These are phyloP conservation scores for Caenorhabditis imperialis DNA, from an alignment of 2,888 invertebrate genomes.

Conservation along the genomic window DNA sequence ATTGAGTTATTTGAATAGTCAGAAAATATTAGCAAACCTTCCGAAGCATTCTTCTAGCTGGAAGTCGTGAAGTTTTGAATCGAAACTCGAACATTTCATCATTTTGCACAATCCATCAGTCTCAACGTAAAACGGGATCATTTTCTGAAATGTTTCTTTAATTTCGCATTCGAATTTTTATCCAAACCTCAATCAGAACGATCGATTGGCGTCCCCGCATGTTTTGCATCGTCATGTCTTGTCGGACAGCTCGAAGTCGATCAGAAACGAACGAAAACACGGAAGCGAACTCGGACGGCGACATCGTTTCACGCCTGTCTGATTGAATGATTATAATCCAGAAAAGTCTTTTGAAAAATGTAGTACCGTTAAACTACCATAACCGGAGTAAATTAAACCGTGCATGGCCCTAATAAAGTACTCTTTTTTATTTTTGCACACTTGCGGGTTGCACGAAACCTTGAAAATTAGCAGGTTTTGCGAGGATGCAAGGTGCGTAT, in stretches of 20 bases:
- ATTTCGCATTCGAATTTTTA: too few relatives aligned
- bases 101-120: slow-evolving; percentile 51
- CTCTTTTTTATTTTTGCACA: slow-evolving; percentile 44
- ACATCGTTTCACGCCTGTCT: slow-evolving; percentile 27
- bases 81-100: slow-evolving; percentile 37
- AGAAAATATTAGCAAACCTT: slow-evolving; percentile 24
- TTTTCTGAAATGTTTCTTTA: slow-evolving; percentile 55
- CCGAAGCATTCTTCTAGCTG: slow-evolving; percentile 66
- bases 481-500: slow-evolving; percentile 55
- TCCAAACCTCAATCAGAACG: slow-evolving; percentile 48
- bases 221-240: slow-evolving; percentile 62
- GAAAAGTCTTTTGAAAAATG: slow-evolving; percentile 6
- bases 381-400: slow-evolving; percentile 40
- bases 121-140: slow-evolving; percentile 62
- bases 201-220: slow-evolving; percentile 30
- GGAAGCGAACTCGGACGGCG: slow-evolving; percentile 17
- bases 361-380: slow-evolving; percentile 56
- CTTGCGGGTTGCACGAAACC: slow-evolving; percentile 46
- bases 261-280: slow-evolving; percentile 62
- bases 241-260: slow-evolving; percentile 63
- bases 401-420: slow-evolving; percentile 50
- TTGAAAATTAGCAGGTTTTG: slow-evolving; percentile 42
- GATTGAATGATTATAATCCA: not conserved
- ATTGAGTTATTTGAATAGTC: not conserved
- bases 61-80: slow-evolving; percentile 60